Evolutionary conservation across 1,140 invertebrate genomes (phyloP).

Genomic region (Ips typographus): DNA sequence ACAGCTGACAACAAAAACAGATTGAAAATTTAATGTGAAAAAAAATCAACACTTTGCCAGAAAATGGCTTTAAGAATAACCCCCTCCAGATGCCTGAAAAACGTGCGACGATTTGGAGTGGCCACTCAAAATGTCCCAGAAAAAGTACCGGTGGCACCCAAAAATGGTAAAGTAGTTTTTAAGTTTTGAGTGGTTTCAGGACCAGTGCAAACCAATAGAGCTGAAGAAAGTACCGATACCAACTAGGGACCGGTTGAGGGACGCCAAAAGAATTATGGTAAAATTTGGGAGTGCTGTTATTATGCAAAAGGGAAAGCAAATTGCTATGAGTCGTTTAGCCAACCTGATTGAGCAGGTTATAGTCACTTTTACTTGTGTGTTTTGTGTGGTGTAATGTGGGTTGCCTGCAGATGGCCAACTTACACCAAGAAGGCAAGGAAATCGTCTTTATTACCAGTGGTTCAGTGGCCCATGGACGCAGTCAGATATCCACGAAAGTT

Average conservation of each 20-base stretch:
- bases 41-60: too few species aligned
- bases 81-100: too few species aligned
- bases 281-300: constrained; percentile 20
- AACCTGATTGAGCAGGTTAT: constrained; percentile 14
- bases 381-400: too few species aligned
- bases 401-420: constrained; percentile 18
- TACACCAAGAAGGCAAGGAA: constrained; percentile 17
- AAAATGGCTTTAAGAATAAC: too few species aligned
- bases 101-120: too few species aligned
- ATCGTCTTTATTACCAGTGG: constrained; percentile 29
- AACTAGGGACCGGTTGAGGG: constrained; percentile 3
- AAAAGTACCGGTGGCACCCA: too few species aligned
- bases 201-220: background rate
- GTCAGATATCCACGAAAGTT: background rate
- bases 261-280: constrained; percentile 15
- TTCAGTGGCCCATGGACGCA: constrained; percentile 21
- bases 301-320: background rate
- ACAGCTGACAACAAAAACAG: too few species aligned
- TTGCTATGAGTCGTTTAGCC: constrained; percentile 10
- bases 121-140: too few species aligned
- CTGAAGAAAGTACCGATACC: constrained; percentile 1
- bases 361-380: too few species aligned
- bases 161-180: too few species aligned
- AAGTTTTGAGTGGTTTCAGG: too few species aligned
- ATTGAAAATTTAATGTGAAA: too few species aligned